phyloP scores from a whole-genome alignment of 2,888 invertebrate species.

The Abrostola triplasia region DNA sequence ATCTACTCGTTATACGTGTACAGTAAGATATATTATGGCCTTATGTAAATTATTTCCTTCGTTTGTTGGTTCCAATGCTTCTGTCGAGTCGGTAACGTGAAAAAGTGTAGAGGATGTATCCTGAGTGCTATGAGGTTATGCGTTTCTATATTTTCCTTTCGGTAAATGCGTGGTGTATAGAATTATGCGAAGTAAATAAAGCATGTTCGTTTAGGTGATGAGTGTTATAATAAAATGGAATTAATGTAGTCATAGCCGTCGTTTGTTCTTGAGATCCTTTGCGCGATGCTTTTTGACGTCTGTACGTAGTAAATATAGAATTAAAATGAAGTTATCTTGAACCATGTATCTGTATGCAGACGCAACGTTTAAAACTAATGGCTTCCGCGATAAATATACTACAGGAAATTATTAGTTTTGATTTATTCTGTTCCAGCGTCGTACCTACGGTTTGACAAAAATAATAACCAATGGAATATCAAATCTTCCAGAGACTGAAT shows the following conservation, averaged over 20 bases:
- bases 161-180: conserved; percentile 77
- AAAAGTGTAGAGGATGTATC: conserved; percentile 69
- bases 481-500: conserved; percentile 3
- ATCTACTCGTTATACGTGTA: conserved; percentile 87
- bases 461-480: conserved; percentile 2
- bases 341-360: conserved; percentile 34
- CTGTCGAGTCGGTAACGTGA: conserved; percentile 74
- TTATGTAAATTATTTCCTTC: conserved; percentile 86
- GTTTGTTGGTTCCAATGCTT: conserved; percentile 81
- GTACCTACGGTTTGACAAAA: conserved; percentile 14
- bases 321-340: conserved; percentile 30
- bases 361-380: conserved; percentile 38
- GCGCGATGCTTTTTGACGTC: conserved; percentile 54
- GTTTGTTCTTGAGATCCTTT: conserved; percentile 65
- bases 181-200: conserved; percentile 71
- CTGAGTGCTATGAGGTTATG: conserved; percentile 58
- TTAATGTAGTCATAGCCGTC: conserved; percentile 76
- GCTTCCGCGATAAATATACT: conserved; percentile 43
- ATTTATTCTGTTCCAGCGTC: conserved; percentile 34
- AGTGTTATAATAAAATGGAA: conserved; percentile 79
- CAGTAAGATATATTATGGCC: conserved; percentile 88
- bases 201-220: conserved; percentile 80
- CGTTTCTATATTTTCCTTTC: conserved; percentile 62
- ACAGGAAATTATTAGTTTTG: conserved; percentile 31
- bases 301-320: conserved; percentile 32